phyloP scores from a whole-genome alignment of 2,113 vertebrate species.

The Trematocara unimaculatum region DNA sequence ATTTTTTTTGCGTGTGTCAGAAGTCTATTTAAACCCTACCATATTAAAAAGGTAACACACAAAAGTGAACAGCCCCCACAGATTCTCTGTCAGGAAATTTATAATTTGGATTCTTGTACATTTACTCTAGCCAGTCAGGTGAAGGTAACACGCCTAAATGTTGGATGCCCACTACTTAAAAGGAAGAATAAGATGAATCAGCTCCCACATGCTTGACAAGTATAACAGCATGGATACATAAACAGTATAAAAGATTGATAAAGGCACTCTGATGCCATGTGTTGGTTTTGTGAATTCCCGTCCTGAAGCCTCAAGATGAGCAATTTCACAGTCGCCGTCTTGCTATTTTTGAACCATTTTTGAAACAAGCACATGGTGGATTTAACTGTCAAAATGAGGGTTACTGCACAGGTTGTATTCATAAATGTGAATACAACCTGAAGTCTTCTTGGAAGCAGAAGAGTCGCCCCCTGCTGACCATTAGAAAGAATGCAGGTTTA shows the following conservation, averaged over 20 bases:
- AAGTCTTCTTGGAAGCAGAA: background rate
- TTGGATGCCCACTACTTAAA: background rate
- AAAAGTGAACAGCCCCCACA: background rate
- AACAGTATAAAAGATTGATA: background rate
- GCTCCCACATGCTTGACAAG: background rate
- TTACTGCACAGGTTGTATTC: background rate
- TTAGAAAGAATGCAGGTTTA: background rate
- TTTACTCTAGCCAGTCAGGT: background rate
- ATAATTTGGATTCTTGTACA: background rate
- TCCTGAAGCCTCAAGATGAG: background rate
- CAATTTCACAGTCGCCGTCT: background rate
- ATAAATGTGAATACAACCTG: background rate
- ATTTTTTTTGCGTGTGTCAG: background rate
- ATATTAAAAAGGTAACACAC: background rate
- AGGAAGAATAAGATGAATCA: background rate
- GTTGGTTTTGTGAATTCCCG: background rate
- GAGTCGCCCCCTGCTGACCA: background rate
- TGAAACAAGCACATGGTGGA: background rate
- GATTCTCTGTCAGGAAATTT: background rate
- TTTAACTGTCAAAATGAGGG: background rate
- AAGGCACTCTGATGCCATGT: background rate
- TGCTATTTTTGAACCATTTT: background rate
- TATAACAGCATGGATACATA: background rate
- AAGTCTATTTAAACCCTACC: background rate
- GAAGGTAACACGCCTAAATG: background rate